Conservation (phyloP, 1,140 invertebrate genomes). For the Solenopsis fugax region DNA sequence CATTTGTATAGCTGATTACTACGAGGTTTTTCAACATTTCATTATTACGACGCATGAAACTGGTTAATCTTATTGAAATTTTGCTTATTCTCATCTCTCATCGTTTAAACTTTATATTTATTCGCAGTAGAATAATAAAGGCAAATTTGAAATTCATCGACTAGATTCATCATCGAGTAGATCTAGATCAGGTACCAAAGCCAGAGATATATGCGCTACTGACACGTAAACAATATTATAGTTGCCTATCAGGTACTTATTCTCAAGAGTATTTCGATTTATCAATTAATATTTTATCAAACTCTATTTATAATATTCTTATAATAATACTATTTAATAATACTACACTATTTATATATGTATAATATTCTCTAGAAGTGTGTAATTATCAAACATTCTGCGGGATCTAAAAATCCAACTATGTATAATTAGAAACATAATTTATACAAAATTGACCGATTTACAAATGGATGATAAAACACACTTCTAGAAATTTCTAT, state of each 20-base stretch:
- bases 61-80: slow-evolving; percentile 48
- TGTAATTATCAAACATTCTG: slow-evolving; percentile 34
- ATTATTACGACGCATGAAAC: slow-evolving; percentile 51
- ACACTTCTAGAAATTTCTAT: slow-evolving; percentile 45
- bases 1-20: slow-evolving; percentile 8
- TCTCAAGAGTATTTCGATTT: slow-evolving; percentile 31
- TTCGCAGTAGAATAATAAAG: slow-evolving; percentile 47
- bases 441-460: not conserved
- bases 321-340: not conserved
- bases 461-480: slow-evolving; percentile 13
- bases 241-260: slow-evolving; percentile 40
- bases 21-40: slow-evolving; percentile 24
- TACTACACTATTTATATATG: slow-evolving; percentile 30
- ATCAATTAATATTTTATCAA: slow-evolving; percentile 32
- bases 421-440: not conserved
- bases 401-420: not conserved
- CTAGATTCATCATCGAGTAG: slow-evolving; percentile 24
- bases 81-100: slow-evolving; percentile 31
- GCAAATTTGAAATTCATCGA: slow-evolving; percentile 42
- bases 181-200: slow-evolving; percentile 39
- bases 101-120: slow-evolving; percentile 52
- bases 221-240: slow-evolving; percentile 34
- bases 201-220: slow-evolving; percentile 16
- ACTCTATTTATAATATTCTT: slow-evolving; percentile 19
- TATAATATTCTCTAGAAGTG: slow-evolving; percentile 45